Evolutionary conservation across 2,797 vertebrate species (phyloP).

Genomic region (Enoplosus armatus): DNA sequence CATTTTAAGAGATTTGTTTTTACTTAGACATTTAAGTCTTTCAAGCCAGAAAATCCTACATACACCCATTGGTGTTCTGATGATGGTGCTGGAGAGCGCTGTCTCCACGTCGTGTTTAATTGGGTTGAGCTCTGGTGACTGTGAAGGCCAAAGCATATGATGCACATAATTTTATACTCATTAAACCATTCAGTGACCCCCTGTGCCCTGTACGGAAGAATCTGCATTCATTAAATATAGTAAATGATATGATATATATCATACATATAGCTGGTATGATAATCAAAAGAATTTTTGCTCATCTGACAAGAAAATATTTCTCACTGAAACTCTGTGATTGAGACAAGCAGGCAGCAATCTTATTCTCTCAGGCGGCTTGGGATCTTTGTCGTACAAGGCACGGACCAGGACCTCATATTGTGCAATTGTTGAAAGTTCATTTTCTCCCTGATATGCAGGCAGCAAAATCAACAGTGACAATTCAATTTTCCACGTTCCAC

Average conservation of each 20-base stretch:
- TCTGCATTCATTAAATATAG: constrained; percentile 39
- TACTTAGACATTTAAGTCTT: neutral
- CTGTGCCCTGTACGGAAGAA: neutral
- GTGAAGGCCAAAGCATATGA: constrained; percentile 12
- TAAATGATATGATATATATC: neutral
- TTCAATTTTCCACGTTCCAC: constrained; percentile 81
- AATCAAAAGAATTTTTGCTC: constrained; percentile 24
- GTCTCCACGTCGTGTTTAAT: constrained; percentile 3
- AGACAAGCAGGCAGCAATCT: constrained; percentile 13
- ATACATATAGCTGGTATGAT: neutral
- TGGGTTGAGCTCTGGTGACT: constrained; percentile 27
- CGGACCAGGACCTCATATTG: constrained; percentile 65
- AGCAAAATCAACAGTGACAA: constrained; percentile 84
- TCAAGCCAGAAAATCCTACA: neutral
- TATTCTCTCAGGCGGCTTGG: constrained; percentile 30
- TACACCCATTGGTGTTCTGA: neutral
- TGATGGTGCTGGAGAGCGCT: neutral
- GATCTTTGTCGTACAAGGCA: constrained; percentile 52
- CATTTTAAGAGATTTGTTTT: neutral
- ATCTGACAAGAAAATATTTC: neutral
- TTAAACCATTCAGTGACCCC: constrained; percentile 35
- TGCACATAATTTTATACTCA: constrained; percentile 33
- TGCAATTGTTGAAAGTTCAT: constrained; percentile 74
- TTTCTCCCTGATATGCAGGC: constrained; percentile 72
- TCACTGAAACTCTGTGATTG: neutral